Conservation (phyloP, 2,888 invertebrate species). For the Elaeidobius kamerunicus region DNA sequence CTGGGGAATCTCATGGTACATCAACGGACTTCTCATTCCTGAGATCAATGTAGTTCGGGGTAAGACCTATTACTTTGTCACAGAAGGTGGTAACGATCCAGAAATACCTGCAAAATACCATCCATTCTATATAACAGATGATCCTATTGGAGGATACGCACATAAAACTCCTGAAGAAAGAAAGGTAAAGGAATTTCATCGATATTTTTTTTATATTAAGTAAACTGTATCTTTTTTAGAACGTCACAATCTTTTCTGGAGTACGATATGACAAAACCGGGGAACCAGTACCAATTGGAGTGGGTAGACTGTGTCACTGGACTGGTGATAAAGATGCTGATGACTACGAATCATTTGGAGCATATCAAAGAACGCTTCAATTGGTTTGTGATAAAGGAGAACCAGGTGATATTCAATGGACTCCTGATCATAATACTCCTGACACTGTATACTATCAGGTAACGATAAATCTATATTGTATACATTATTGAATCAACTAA, state of each 20-base stretch:
- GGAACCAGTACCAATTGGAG: constrained; percentile 68
- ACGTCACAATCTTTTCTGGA: constrained; percentile 79
- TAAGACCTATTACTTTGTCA: constrained; percentile 81
- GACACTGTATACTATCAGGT: constrained; percentile 93
- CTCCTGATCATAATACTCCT: constrained; percentile 80
- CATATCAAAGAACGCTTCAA: constrained; percentile 81
- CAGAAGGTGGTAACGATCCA: constrained; percentile 80
- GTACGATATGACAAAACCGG: constrained; percentile 68
- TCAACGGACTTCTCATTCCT: constrained; percentile 88
- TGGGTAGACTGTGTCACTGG: constrained; percentile 87
- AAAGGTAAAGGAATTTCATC: constrained; percentile 54
- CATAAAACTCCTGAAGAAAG: constrained; percentile 80
- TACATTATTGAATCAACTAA: not conserved
- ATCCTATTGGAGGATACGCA: constrained; percentile 85
- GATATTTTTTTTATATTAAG: not conserved
- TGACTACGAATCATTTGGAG: constrained; percentile 83
- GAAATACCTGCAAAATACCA: constrained; percentile 81
- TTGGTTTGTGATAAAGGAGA: constrained; percentile 81
- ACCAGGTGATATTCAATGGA: constrained; percentile 84
- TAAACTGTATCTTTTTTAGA: constrained; percentile 51
- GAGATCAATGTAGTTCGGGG: constrained; percentile 88
- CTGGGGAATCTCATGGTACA: constrained; percentile 94
- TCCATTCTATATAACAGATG: constrained; percentile 92
- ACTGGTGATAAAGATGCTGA: constrained; percentile 73
- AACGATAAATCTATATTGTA: constrained; percentile 31